Percentiles rank a stretch among this genome's conserved stretches.
These are phyloP conservation scores for Morelia viridis DNA, from an alignment of 2,797 vertebrate species.

Conservation along the genomic window DNA sequence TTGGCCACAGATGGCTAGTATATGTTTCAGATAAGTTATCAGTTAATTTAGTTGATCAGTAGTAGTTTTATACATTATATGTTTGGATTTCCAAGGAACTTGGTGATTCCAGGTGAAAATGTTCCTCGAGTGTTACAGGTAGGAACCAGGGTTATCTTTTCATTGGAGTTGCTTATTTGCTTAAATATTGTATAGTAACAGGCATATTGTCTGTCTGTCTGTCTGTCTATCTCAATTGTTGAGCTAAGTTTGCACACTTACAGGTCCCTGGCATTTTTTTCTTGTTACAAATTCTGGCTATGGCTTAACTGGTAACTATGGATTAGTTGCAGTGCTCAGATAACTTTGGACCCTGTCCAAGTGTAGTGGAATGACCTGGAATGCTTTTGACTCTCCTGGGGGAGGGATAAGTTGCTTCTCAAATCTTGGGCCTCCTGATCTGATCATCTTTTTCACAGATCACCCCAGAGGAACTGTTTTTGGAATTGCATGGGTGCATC, in stretches of 20 bases:
- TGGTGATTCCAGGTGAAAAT: constrained; percentile 66
- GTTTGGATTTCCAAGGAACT: constrained; percentile 73
- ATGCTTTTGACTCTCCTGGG: background rate
- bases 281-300: background rate
- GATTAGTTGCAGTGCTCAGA: background rate
- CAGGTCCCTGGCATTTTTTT: constrained; percentile 5
- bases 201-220: background rate
- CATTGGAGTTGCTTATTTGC: constrained; percentile 49
- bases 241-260: background rate
- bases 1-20: constrained; percentile 93
- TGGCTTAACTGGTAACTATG: background rate
- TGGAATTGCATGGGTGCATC: background rate
- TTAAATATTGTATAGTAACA: background rate
- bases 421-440: background rate
- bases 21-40: constrained; percentile 89
- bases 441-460: background rate
- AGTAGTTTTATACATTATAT: constrained; percentile 84
- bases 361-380: background rate
- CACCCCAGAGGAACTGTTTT: background rate
- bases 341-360: background rate
- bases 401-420: background rate
- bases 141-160: constrained; percentile 60
- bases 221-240: background rate
- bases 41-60: constrained; percentile 84
- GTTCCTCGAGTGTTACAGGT: constrained; percentile 60